Evolutionary conservation across 2,888 invertebrate species (phyloP).

Genomic region (Melinopterus prodromus): DNA sequence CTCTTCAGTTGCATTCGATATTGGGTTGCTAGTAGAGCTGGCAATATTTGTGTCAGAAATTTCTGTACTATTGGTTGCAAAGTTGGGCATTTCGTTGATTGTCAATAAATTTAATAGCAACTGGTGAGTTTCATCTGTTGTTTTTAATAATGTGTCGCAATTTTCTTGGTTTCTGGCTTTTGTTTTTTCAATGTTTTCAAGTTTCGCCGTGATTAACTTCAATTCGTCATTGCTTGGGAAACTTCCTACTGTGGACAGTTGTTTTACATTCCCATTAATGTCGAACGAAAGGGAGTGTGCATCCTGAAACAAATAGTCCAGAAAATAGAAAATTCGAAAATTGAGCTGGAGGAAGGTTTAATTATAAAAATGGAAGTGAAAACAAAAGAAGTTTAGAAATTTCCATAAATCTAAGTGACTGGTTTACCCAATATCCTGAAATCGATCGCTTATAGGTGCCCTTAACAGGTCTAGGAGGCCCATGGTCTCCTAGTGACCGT

Average conservation of each 20-base stretch:
- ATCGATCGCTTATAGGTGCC: no score
- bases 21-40: neutral
- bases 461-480: no score
- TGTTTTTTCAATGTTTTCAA: neutral
- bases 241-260: neutral
- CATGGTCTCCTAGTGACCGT: no score
- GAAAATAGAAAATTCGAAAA: no score
- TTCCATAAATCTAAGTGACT: no score
- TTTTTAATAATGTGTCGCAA: neutral
- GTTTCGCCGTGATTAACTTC: neutral
- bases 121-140: neutral
- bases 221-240: neutral
- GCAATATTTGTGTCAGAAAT: neutral
- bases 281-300: slow-evolving; percentile 14
- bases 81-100: neutral
- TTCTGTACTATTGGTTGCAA: neutral
- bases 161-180: neutral
- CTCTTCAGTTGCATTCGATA: neutral
- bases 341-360: no score
- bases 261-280: slow-evolving; percentile 21
- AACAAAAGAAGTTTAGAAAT: no score
- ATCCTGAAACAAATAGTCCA: neutral
- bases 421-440: no score
- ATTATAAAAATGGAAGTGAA: no score
- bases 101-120: neutral